Percentiles rank a stretch among this genome's conserved stretches.
Evolutionary conservation across 2,888 invertebrate genomes (phyloP).

Genomic region (Eristalis tenax): DNA sequence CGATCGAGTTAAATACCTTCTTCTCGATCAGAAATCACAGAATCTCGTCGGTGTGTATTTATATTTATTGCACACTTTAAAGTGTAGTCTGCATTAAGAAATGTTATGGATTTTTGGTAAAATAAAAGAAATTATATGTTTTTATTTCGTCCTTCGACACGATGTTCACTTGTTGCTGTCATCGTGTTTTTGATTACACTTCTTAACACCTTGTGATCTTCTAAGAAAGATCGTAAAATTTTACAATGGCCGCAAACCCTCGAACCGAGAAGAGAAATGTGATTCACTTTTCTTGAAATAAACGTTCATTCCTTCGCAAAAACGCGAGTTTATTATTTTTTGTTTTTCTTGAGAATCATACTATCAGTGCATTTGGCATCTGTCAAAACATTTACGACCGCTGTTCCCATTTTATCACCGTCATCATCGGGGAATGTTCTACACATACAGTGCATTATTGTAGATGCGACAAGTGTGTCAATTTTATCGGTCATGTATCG

Average conservation of each 20-base stretch:
- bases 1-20: background rate
- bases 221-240: background rate
- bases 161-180: background rate
- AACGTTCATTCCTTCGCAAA: background rate
- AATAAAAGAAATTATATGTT: no score
- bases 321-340: background rate
- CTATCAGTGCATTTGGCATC: background rate
- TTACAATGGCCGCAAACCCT: background rate
- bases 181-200: background rate
- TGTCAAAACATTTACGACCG: background rate
- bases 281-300: background rate
- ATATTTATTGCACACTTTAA: no score
- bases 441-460: background rate
- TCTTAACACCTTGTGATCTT: slow-evolving; percentile 1
- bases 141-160: no score
- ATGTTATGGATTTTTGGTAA: no score
- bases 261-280: background rate
- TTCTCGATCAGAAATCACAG: background rate
- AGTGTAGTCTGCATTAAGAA: no score
- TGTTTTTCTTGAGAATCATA: background rate
- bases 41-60: no score
- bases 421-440: slow-evolving; percentile 34
- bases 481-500: slow-evolving; percentile 41
- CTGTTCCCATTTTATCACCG: background rate
- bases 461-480: slow-evolving; percentile 40